These are phyloP conservation scores for Centropus unirufus DNA, from an alignment of 2,113 vertebrate species.

Conservation along the genomic window DNA sequence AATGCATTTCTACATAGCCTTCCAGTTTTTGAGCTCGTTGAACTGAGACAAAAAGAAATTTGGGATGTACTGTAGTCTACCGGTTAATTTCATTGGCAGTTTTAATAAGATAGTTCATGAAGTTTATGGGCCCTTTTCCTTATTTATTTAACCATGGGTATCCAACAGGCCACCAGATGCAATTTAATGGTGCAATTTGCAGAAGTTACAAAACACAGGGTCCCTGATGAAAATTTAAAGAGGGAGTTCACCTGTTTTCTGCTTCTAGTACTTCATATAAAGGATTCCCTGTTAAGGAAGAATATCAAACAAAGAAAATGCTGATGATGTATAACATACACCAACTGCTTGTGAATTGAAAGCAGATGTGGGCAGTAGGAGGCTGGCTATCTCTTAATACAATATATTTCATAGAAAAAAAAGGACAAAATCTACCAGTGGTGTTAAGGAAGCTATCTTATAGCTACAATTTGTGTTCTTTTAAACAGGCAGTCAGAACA, in stretches of 20 bases:
- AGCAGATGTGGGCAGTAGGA: slow-evolving; percentile 71
- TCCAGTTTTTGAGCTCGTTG: neutral
- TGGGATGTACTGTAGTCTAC: neutral
- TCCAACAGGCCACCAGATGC: slow-evolving; percentile 63
- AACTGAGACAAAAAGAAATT: neutral
- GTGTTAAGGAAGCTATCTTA: neutral
- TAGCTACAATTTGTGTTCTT: neutral
- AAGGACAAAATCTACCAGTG: neutral
- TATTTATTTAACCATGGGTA: slow-evolving; percentile 47
- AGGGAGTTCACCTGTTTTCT: slow-evolving; percentile 53
- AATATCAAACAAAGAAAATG: slow-evolving; percentile 49
- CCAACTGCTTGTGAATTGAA: slow-evolving; percentile 66
- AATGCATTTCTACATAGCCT: neutral
- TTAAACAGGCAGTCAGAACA: neutral
- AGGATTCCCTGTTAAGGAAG: slow-evolving; percentile 52
- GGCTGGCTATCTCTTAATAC: slow-evolving; percentile 39
- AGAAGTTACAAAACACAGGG: slow-evolving; percentile 46
- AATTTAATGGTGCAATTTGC: slow-evolving; percentile 67
- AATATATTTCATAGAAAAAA: neutral
- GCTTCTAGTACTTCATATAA: slow-evolving; percentile 61
- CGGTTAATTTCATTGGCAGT: neutral
- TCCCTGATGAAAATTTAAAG: slow-evolving; percentile 71
- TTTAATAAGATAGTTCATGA: slow-evolving; percentile 8
- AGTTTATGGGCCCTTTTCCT: neutral
- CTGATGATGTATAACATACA: slow-evolving; percentile 61